Evolutionary conservation across 2,113 vertebrate species (phyloP).

Genomic region (Ochotona curzoniae): DNA sequence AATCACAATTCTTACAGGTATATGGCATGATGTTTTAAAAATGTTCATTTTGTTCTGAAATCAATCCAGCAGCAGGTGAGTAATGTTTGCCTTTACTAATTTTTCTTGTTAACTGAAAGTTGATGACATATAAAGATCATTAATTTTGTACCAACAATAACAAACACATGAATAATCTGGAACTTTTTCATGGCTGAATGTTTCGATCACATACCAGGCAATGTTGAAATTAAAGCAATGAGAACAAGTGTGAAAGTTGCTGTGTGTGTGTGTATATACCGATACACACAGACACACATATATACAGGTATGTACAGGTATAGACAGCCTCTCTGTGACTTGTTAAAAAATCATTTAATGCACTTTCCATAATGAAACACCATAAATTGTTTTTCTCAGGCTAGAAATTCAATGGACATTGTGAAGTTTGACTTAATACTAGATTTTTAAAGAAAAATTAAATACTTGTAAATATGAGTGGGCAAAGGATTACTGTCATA

Average conservation of each 20-base stretch:
- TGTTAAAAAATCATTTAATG: neutral
- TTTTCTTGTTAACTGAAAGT: slow-evolving; percentile 5
- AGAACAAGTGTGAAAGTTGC: too few relatives aligned
- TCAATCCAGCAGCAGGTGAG: slow-evolving; percentile 15
- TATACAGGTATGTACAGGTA: too few relatives aligned
- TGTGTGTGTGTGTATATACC: too few relatives aligned
- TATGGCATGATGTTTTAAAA: neutral
- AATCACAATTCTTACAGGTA: neutral
- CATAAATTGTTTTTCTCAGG: neutral
- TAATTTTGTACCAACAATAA: slow-evolving; percentile 6
- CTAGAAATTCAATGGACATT: neutral
- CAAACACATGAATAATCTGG: slow-evolving; percentile 4
- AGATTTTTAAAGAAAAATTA: neutral
- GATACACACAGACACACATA: too few relatives aligned
- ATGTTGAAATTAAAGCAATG: neutral
- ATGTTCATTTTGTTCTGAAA: neutral
- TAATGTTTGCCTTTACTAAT: neutral
- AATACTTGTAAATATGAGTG: neutral
- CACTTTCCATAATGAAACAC: neutral
- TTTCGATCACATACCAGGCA: slow-evolving; percentile 14
- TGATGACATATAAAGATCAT: neutral
- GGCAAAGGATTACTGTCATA: neutral
- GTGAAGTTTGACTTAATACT: neutral
- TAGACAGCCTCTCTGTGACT: neutral
- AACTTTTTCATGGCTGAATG: neutral